Evolutionary conservation across 2,797 vertebrate species (phyloP).

Genomic region (Siniperca undulata): DNA sequence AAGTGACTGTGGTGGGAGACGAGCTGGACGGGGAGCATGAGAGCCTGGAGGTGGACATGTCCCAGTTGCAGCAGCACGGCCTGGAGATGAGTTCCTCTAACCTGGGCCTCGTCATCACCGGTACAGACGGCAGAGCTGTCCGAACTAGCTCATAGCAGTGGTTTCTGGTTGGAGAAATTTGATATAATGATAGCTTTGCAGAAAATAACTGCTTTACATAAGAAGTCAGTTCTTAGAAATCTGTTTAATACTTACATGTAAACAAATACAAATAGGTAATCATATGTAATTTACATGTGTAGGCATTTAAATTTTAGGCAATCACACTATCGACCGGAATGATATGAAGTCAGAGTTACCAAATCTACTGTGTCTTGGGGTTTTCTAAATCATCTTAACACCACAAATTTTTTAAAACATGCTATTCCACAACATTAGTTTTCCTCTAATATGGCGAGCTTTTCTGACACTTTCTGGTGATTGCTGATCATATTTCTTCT

Average conservation of each 20-base stretch:
- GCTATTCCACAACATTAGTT: neutral
- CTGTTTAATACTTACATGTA: neutral
- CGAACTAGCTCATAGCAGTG: neutral
- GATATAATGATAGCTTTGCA: neutral
- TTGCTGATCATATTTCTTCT: neutral
- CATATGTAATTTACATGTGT: neutral
- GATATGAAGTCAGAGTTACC: neutral
- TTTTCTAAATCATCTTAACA: constrained; percentile 9
- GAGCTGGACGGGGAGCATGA: constrained; percentile 95
- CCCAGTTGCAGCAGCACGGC: constrained; percentile 91
- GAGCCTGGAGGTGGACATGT: constrained; percentile 92
- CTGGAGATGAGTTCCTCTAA: constrained; percentile 94
- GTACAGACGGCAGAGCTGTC: constrained; percentile 74
- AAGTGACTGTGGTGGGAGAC: constrained; percentile 93
- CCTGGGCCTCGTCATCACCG: constrained; percentile 92
- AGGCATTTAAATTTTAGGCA: neutral
- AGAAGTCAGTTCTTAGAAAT: neutral
- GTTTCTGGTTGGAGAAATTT: neutral
- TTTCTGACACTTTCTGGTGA: neutral
- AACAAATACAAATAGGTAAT: neutral
- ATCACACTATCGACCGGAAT: neutral
- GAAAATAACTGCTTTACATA: neutral
- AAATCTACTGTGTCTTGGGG: neutral
- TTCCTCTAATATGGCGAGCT: neutral
- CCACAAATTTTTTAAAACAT: neutral